phyloP scores from a whole-genome alignment of 2,113 vertebrate genomes.

The Athene cunicularia region DNA sequence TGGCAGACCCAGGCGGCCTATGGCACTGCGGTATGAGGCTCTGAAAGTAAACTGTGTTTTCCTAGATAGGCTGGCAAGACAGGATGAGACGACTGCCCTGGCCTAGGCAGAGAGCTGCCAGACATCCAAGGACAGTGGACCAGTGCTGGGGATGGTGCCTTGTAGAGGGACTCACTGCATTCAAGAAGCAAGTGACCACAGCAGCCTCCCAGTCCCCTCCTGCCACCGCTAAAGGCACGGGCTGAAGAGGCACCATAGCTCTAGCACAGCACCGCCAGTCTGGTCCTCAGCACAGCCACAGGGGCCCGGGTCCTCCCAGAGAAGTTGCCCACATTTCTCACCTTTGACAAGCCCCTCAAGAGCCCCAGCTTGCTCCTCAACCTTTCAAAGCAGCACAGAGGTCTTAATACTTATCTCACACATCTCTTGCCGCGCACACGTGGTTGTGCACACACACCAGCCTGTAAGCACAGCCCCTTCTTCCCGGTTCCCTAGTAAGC shows the following conservation, averaged over 20 bases:
- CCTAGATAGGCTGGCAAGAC: neutral
- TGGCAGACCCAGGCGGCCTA: neutral
- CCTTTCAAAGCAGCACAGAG: neutral
- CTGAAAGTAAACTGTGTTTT: neutral
- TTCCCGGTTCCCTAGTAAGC: neutral
- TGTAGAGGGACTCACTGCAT: neutral
- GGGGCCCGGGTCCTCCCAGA: neutral
- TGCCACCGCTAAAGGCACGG: neutral
- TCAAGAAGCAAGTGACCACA: neutral
- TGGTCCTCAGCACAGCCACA: neutral
- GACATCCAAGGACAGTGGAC: fast-evolving
- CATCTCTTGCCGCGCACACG: fast-evolving
- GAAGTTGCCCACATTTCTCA: neutral
- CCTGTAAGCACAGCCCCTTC: neutral
- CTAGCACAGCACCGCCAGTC: neutral
- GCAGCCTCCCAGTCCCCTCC: neutral
- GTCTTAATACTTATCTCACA: neutral
- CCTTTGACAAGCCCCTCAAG: neutral
- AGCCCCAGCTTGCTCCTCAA: neutral
- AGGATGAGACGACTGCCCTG: fast-evolving
- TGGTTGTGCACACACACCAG: neutral
- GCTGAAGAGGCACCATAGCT: neutral
- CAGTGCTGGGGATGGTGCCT: no score
- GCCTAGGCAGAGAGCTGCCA: neutral
- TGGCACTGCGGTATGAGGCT: neutral